Percentiles rank a stretch among this genome's conserved stretches.
Conservation (phyloP, 2,113 vertebrate species). For the Periophthalmus modestus region DNA sequence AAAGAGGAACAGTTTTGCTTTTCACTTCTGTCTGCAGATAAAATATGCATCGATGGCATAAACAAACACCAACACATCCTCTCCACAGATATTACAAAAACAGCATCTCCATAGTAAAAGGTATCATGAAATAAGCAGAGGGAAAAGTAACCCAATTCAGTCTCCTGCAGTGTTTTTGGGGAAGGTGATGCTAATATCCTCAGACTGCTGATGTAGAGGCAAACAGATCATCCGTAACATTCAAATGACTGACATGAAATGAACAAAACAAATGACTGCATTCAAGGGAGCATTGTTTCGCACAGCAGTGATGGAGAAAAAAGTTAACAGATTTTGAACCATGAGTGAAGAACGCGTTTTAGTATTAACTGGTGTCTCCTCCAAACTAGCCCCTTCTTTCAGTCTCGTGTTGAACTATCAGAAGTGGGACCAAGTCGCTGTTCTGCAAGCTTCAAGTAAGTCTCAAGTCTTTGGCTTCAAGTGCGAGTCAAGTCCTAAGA, state of each 20-base stretch:
- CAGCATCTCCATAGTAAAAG: slow-evolving; percentile 1
- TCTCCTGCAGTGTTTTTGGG: not conserved
- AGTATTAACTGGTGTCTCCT: too few relatives aligned
- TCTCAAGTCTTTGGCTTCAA: too few relatives aligned
- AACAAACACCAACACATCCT: not conserved
- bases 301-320: not conserved
- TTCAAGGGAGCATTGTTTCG: not conserved
- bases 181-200: not conserved
- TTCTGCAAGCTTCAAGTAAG: too few relatives aligned
- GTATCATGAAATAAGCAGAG: not conserved
- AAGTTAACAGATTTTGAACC: not conserved
- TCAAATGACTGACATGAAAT: not conserved
- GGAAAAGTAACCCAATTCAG: not conserved
- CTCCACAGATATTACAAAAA: not conserved
- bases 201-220: not conserved
- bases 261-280: not conserved
- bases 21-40: not conserved
- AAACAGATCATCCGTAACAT: not conserved
- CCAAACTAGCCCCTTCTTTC: too few relatives aligned
- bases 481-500: too few relatives aligned
- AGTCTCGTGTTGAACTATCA: too few relatives aligned
- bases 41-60: slow-evolving; percentile 2
- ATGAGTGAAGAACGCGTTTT: too few relatives aligned
- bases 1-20: not conserved
- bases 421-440: too few relatives aligned